Evolutionary conservation across 1,140 invertebrate genomes (phyloP), one percentile per base, ranked within the genome.

Genomic region (Meteorus sp.): DNA sequence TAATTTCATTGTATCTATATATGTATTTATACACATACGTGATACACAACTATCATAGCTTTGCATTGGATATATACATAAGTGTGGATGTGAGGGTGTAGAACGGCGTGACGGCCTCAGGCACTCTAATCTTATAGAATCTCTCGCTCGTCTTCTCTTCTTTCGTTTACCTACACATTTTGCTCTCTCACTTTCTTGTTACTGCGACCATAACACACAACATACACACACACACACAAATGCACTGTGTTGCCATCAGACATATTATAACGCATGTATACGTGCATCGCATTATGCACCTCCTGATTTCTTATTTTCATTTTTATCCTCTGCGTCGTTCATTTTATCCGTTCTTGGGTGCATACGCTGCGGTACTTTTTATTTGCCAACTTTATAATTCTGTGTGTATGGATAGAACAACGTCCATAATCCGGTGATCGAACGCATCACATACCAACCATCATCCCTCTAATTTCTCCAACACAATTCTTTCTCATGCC

Each of bases 361-460:
- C 23, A 20, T 37, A 23, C 48, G 48, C 43, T 47, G 31, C 41
- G 47, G 44, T 15, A 45, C 51, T 39, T 41, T 35, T 51, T 31
- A 27, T 33, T 27, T 45, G 35, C 59, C 61, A 48, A 60, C 60
- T 66, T 69, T 70, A 68, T 69, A 73, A 76, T 76, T 69, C 65
- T 68, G 66, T 33, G 61, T 60, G 58, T 65, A 68, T 70, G 52
- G 56, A 47, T 52, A 60, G 55, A 55, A 44, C 60, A 65, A 64
- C 65, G 35, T 22, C 44, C 41, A 56, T 56, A 39, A 59, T 43
- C 56, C 47, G 31, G 41, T 50, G 27, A 33, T 31, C 23, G 17
- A 19, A 56, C 25, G 48, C 56, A 53, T 60, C n/a, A 27, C 15
- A 33, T 11, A 53, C 50, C n/a, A n/a, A n/a, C n/a, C n/a, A n/a